These are phyloP conservation scores for Holcopasites calliopsidis DNA, from an alignment of 1,140 invertebrate species.

Conservation along the genomic window DNA sequence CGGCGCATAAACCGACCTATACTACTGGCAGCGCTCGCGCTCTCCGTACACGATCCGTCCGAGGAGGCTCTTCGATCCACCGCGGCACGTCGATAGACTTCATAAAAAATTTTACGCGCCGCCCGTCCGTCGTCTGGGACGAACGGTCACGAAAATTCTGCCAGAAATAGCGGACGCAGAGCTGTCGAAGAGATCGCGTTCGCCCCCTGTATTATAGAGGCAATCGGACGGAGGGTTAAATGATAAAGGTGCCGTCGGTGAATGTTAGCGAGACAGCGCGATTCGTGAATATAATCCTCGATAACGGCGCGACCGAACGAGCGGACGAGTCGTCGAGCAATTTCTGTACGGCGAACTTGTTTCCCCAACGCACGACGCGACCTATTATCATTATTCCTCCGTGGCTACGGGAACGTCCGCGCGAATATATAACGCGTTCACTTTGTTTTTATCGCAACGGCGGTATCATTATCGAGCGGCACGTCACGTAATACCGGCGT, in stretches of 20 bases:
- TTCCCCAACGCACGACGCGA: constrained; percentile 52
- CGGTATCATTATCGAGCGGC: constrained; percentile 63
- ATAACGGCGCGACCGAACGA: constrained; percentile 17
- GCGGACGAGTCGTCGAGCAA: constrained; percentile 19
- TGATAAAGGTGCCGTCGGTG: background rate
- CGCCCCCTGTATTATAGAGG: background rate
- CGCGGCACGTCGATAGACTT: background rate
- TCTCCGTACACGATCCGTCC: background rate
- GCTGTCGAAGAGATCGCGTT: too few relatives aligned
- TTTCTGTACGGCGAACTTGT: constrained; percentile 28
- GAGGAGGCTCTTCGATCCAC: background rate
- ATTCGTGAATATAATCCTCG: constrained; percentile 25
- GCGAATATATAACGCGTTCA: constrained; percentile 37
- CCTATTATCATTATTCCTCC: constrained; percentile 64
- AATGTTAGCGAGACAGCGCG: constrained; percentile 15
- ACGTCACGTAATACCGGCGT: constrained; percentile 64
- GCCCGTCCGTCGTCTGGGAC: background rate
- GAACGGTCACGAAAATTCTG: background rate
- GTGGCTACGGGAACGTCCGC: constrained; percentile 2
- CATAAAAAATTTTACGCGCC: background rate
- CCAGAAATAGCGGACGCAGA: background rate
- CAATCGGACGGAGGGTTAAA: background rate
- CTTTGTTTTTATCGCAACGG: constrained; percentile 60
- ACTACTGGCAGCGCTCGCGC: background rate
- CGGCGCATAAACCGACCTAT: constrained; percentile 3